A percentile compares a stretch with the other conserved stretches of the same genome.
These are phyloP conservation scores for Sitta carolinensis DNA, from an alignment of 2,797 vertebrate genomes.

Conservation along the genomic window DNA sequence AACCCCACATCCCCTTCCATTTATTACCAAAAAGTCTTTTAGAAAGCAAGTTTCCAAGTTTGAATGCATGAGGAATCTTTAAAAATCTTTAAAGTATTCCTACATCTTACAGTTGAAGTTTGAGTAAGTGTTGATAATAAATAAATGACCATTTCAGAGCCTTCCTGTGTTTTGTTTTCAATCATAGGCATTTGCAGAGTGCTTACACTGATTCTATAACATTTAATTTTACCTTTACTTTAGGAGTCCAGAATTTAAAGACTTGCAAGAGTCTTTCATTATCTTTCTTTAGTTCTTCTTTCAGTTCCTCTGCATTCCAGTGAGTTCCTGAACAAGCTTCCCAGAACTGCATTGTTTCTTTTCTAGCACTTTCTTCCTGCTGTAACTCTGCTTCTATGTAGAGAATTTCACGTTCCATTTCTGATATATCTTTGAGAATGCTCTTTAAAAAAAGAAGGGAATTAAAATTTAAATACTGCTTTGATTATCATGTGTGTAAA, in stretches of 20 bases:
- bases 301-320: conserved; percentile 59
- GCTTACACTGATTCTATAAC: background rate
- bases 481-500: background rate
- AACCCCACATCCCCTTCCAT: accelerated
- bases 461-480: background rate
- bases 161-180: background rate
- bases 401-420: conserved; percentile 62
- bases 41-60: background rate
- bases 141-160: background rate
- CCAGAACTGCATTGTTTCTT: conserved; percentile 60
- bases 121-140: background rate
- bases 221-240: conserved; percentile 61
- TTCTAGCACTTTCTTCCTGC: conserved; percentile 57
- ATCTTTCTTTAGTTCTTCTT: conserved; percentile 64
- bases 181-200: background rate
- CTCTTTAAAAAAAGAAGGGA: conserved; percentile 62
- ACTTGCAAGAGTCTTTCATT: conserved; percentile 59
- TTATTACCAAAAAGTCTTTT: background rate
- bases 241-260: conserved; percentile 67
- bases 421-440: conserved; percentile 72
- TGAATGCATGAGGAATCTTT: background rate
- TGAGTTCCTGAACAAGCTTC: conserved; percentile 39
- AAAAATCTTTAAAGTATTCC: background rate
- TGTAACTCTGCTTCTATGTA: conserved; percentile 65
- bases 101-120: background rate